These are phyloP conservation scores for Pocillopora verrucosa DNA, from an alignment of 64 coral and sea anemone genomes.

Conservation along the genomic window DNA sequence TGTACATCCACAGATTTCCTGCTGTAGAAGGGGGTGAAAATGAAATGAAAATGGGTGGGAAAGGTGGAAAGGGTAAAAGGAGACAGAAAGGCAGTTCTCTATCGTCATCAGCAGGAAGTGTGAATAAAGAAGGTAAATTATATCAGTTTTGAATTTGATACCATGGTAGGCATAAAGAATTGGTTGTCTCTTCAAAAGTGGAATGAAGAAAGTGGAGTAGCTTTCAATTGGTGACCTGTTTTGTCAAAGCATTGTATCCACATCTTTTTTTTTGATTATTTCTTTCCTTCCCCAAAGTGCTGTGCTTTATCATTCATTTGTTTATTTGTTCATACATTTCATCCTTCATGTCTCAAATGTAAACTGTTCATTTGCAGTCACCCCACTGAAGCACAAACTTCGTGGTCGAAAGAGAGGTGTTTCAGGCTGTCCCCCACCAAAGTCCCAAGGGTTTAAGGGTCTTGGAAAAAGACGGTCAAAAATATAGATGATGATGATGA, in stretches of 20 bases:
- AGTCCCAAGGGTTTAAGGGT: conserved; percentile 53
- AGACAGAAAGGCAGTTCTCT: conserved; percentile 22
- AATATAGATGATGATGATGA: conserved; percentile 93
- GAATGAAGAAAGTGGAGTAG: too few relatives aligned
- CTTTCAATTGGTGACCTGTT: too few relatives aligned
- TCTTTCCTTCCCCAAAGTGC: too few relatives aligned
- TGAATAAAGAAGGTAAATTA: conserved; percentile 11
- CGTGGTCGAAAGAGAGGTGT: conserved; percentile 74
- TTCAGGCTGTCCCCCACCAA: conserved; percentile 39
- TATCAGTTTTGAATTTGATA: background rate
- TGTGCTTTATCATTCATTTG: too few relatives aligned
- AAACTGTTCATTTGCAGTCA: conserved; percentile 17
- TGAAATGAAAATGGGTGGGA: conserved; percentile 35
- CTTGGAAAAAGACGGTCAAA: conserved; percentile 61
- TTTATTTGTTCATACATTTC: too few relatives aligned
- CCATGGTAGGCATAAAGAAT: background rate
- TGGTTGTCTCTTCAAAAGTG: too few relatives aligned
- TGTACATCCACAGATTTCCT: conserved; percentile 12
- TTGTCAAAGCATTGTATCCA: too few relatives aligned
- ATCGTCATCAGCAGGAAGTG: conserved; percentile 9
- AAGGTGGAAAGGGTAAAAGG: conserved; percentile 40
- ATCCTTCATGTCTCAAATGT: too few relatives aligned
- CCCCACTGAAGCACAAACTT: conserved; percentile 87
- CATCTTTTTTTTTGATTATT: too few relatives aligned
- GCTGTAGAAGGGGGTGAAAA: conserved; percentile 25